Evolutionary conservation across 2,797 vertebrate genomes (phyloP), one percentile per base, ranked within the genome.

Genomic region (Malurus splendens): DNA sequence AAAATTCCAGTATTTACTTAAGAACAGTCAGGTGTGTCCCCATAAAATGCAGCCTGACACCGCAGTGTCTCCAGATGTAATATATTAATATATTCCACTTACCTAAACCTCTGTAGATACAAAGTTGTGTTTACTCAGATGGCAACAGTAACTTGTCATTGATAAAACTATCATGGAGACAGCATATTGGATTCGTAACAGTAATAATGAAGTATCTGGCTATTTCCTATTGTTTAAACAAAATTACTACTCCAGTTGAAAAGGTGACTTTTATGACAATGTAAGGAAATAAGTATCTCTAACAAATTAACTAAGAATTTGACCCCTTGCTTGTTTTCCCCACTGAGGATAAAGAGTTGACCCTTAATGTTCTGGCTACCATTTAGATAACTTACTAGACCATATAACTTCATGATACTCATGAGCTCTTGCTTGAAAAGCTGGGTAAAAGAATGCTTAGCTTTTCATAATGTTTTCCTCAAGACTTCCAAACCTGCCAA

Each of bases 291-390:
- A 68, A 59, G 23, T 70, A 50, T 74, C 75, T 67, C 81, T 74
- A 76, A 86, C 81, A 90, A 93, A 90, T 68, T 17, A 57, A 28
- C 73, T 79, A 44, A 90, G 65, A n/a, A 77, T 88, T 92, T 93
- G 81, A 91, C 42, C 59, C 38, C 39, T 88, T 52, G 22, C 71
- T 81, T 90, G 80, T 56, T 90, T 87, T 84, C 32, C 64, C 33
- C 30, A 33, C 14, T 60, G 72, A 84, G 45, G n/a, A 74, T 32
- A 86, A 67, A 54, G 18, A 70, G 14, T 18, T 90, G 80, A 87
- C 78, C 19, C 57, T 64, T 57, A 18, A 60, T 15, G 14, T 73
- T 66, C 80, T 82, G 48, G 23, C 14, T 74, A 48, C 27, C 36
- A 76, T 60, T 92, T 62, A 73, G 33, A 51, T 38, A 72, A 79